Base-by-base conservation (phyloP, 2,888 invertebrate genomes). In the Acheta domesticus region DNA sequence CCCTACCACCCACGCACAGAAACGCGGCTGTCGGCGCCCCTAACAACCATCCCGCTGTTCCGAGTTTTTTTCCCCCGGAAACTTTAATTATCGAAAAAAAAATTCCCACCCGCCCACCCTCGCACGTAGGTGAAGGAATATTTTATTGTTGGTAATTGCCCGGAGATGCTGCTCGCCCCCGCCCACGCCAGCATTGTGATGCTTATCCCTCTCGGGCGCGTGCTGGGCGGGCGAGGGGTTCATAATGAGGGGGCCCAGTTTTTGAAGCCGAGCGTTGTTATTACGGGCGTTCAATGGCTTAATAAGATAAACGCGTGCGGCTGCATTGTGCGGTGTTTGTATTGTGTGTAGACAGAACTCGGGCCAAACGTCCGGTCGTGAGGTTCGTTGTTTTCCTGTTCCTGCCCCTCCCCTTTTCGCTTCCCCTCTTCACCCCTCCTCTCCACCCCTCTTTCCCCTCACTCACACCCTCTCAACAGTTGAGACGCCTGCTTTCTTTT, bases 271-370 rank as follows among this genome's bases (percentile, higher is more conserved):
- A 14, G 62, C 16, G 62, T 62, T 62, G 62, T 62, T 62, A 62
- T 62, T 62, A 62, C 62, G 16, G n/a, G 62, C 62, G 14, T 62
- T 62, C 62, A 62, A 62, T 62, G 62, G 62, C 62, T 62, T 62
- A 62, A 62, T 62, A 62, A 62, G 62, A 62, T 62, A 62, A 62
- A 62, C 62, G 62, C 8, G 62, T 14, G 62, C 62, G 62, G 62
- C 62, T 14, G 62, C 62, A 62, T 62, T 62, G 62, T 62, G n/a
- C 62, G 8, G 62, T 8, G 62, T 62, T 62, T 62, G 62, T 62
- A 62, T 62, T 62, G 62, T 62, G 62, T 62, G 14, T 62, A 62
- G 62, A 19, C 14, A 62, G n/a, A 19, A n/a, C 62, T 11, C 36
- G 36, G 36, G 36, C 36, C 8, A 36, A 36, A 36, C 36, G 36